Evolutionary conservation across 2,797 vertebrate genomes (phyloP).

Genomic region (Coregonus suidteri): DNA sequence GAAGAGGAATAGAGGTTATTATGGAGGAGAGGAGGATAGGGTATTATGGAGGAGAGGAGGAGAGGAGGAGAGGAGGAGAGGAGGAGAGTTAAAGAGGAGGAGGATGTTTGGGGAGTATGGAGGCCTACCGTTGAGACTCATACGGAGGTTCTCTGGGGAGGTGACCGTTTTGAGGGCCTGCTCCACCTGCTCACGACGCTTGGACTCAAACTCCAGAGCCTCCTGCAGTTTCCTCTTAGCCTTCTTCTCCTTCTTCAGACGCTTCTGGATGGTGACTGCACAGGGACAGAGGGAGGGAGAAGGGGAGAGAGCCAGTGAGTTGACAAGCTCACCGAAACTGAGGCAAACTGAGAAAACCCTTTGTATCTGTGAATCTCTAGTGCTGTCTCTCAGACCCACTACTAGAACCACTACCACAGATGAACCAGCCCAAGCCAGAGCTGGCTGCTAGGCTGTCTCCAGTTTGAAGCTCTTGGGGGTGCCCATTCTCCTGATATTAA

Average conservation of each 20-base stretch:
- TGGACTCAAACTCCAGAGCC: constrained; percentile 98
- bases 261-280: constrained; percentile 96
- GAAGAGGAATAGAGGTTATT: too few relatives aligned
- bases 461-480: neutral
- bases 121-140: constrained; percentile 84
- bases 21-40: neutral
- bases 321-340: neutral
- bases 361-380: neutral
- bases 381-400: too few relatives aligned
- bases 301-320: neutral
- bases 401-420: too few relatives aligned
- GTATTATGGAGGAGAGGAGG: too few relatives aligned
- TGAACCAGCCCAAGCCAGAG: too few relatives aligned
- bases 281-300: constrained; percentile 22
- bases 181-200: constrained; percentile 94
- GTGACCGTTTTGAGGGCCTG: constrained; percentile 95
- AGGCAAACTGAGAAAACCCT: constrained; percentile 16
- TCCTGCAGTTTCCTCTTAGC: constrained; percentile 99
- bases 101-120: neutral
- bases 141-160: constrained; percentile 93
- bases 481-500: neutral
- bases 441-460: neutral
- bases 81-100: neutral
- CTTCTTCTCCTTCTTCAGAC: constrained; percentile 99
- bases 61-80: neutral